A percentile compares a stretch with the other conserved stretches of the same genome.
Evolutionary conservation across 2,888 invertebrate species (phyloP).

Genomic region (Rhodophaea formosa): DNA sequence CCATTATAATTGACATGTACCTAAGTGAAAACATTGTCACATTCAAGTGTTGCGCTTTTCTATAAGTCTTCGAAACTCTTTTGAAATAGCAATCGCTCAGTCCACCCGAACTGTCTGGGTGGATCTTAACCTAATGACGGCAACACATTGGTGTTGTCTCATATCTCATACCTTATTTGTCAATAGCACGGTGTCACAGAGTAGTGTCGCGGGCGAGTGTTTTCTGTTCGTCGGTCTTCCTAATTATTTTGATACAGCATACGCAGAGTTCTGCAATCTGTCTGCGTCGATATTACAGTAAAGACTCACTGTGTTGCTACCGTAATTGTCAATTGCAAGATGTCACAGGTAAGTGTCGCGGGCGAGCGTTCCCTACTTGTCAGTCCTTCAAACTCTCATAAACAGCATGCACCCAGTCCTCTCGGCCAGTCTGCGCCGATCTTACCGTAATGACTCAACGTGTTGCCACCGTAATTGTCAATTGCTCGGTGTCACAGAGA

Average conservation of each 20-base stretch:
- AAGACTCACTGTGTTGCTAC: slow-evolving; percentile 27
- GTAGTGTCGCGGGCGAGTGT: too few relatives aligned
- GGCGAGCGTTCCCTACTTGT: slow-evolving; percentile 56
- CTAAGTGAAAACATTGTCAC: too few relatives aligned
- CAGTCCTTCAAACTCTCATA: slow-evolving; percentile 40
- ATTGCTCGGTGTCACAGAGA: slow-evolving; percentile 45
- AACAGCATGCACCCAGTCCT: background rate
- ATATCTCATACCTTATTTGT: too few relatives aligned
- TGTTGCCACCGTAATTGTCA: slow-evolving; percentile 42
- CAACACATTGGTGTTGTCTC: too few relatives aligned
- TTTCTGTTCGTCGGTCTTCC: too few relatives aligned
- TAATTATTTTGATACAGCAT: too few relatives aligned
- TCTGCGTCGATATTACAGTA: background rate
- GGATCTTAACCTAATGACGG: slow-evolving; percentile 14
- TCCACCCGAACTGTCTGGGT: background rate
- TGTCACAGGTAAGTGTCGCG: slow-evolving; percentile 42
- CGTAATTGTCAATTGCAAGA: slow-evolving; percentile 52
- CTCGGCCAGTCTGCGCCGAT: background rate
- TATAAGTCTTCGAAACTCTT: background rate
- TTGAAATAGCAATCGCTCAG: background rate
- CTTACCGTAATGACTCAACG: slow-evolving; percentile 23
- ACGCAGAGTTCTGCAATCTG: too few relatives aligned
- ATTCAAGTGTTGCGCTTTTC: too few relatives aligned
- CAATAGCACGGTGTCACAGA: too few relatives aligned
- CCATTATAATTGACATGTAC: too few relatives aligned